Base-by-base conservation (phyloP, 2,888 invertebrate genomes). In the Tubulanus polymorphus region DNA sequence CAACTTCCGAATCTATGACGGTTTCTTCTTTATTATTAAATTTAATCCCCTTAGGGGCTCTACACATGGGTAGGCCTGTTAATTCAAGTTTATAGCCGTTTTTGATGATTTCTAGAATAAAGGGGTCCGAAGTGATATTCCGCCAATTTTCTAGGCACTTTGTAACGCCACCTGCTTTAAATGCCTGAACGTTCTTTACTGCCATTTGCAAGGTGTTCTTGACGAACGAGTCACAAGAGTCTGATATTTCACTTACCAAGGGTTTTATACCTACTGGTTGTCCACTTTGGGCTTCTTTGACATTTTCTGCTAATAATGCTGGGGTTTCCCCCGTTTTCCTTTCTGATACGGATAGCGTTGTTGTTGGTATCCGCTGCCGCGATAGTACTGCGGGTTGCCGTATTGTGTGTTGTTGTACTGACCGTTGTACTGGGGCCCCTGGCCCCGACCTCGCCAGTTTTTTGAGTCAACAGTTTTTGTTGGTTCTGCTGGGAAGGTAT, bases 1-100 rank as follows among this genome's bases (percentile, higher is more conserved):
- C 25, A 46, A 60, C 53, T 47, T 60, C 55, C 27, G 29, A 28
- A 12, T 32, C 10, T 35, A 60, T 54, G 26, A 54, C 49, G 30
- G 26, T 1, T 15, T 26, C 30, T 53, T 53, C 53, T 20, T 29
- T 27, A n/a, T 18, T 26, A 32, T 32, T 50, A 23, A 52, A 57
- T 35, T n/a, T n/a, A n/a, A n/a, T n/a, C n/a, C n/a, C n/a, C n/a
- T n/a, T n/a, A n/a, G n/a, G n/a, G n/a, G n/a, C n/a, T n/a, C n/a
- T n/a, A n/a, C n/a, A n/a, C n/a, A n/a, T n/a, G n/a, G n/a, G n/a
- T n/a, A n/a, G n/a, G n/a, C n/a, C n/a, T n/a, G n/a, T n/a, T n/a
- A n/a, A n/a, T n/a, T n/a, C n/a, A n/a, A n/a, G n/a, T n/a, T n/a
- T n/a, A n/a, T n/a, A n/a, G n/a, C n/a, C n/a, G 20, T 18, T 41